Evolutionary conservation across 2,797 vertebrate genomes (phyloP).

Genomic region (Mormyrus proboscirostris): DNA sequence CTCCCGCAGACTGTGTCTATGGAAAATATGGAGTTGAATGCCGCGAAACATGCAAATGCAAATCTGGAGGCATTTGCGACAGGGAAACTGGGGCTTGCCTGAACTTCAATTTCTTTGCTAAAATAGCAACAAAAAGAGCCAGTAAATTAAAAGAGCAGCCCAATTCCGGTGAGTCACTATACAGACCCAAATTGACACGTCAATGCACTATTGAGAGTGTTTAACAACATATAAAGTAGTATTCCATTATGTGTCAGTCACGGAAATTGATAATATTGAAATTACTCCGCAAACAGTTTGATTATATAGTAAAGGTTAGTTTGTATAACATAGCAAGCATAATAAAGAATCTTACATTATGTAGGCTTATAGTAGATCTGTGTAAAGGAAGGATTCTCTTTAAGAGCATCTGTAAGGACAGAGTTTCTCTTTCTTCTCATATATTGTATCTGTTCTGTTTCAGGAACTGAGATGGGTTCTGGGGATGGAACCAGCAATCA

Average conservation of each 20-base stretch:
- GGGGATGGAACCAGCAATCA: conserved; percentile 69
- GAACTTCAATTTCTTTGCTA: conserved; percentile 82
- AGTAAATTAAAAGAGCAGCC: conserved; percentile 58
- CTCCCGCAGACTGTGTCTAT: conserved; percentile 74
- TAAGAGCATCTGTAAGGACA: not conserved
- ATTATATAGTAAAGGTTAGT: not conserved
- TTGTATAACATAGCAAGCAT: not conserved
- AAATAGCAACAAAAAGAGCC: conserved; percentile 57
- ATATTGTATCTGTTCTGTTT: conserved; percentile 31
- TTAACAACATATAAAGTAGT: not conserved
- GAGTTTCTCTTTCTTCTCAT: not conserved
- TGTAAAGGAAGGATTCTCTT: not conserved
- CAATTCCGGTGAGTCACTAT: conserved; percentile 64
- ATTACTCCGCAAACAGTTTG: not conserved
- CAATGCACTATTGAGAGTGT: not conserved
- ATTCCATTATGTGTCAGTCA: not conserved
- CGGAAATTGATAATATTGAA: not conserved
- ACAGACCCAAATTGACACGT: not conserved
- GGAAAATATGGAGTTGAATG: conserved; percentile 90
- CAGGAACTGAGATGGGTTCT: conserved; percentile 78
- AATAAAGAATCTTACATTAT: not conserved
- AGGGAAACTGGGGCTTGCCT: conserved; percentile 84
- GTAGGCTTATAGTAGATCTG: not conserved
- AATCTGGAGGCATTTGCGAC: conserved; percentile 80
- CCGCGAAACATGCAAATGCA: conserved; percentile 81